Percentiles rank a stretch among this genome's conserved stretches.
Conservation (phyloP, 1,140 invertebrate species). For the Macrobrachium nipponense region DNA sequence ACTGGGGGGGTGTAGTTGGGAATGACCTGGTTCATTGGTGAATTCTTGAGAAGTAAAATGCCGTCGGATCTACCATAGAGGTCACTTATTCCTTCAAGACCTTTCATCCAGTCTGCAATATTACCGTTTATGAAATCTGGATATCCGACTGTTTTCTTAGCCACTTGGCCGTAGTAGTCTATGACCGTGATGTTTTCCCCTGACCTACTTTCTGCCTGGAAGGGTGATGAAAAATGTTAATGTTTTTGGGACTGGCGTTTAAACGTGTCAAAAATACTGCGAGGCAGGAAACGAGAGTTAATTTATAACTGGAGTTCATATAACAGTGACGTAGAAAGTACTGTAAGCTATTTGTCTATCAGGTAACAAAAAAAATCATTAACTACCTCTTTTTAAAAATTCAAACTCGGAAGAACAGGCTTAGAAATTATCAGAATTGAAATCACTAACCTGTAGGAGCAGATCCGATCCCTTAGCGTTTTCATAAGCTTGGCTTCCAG, state of each 20-base stretch:
- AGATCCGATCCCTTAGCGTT: not conserved
- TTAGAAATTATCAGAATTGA: not conserved
- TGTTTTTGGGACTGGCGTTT: not conserved
- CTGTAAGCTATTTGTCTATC: too few species aligned
- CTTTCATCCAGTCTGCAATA: slow-evolving; percentile 10
- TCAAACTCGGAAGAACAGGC: too few species aligned
- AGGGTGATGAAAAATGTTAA: not conserved
- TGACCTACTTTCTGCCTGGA: not conserved
- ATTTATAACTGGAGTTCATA: too few species aligned
- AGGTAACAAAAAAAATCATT: too few species aligned
- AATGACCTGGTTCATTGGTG: slow-evolving; percentile 42
- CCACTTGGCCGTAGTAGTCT: slow-evolving; percentile 30
- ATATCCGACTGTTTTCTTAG: slow-evolving; percentile 19
- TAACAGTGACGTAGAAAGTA: too few species aligned
- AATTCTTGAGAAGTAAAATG: slow-evolving; percentile 50
- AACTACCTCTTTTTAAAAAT: too few species aligned
- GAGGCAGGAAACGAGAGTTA: too few species aligned
- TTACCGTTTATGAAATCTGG: slow-evolving; percentile 49
- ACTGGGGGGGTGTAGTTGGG: slow-evolving; percentile 11
- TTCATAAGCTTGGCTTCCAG: not conserved
- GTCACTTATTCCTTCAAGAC: not conserved
- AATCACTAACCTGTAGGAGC: slow-evolving; percentile 24
- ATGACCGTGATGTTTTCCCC: not conserved
- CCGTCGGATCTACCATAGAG: slow-evolving; percentile 40
- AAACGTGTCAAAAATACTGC: too few species aligned